Conservation (phyloP, 2,888 invertebrate genomes). For the Macaria notata region DNA sequence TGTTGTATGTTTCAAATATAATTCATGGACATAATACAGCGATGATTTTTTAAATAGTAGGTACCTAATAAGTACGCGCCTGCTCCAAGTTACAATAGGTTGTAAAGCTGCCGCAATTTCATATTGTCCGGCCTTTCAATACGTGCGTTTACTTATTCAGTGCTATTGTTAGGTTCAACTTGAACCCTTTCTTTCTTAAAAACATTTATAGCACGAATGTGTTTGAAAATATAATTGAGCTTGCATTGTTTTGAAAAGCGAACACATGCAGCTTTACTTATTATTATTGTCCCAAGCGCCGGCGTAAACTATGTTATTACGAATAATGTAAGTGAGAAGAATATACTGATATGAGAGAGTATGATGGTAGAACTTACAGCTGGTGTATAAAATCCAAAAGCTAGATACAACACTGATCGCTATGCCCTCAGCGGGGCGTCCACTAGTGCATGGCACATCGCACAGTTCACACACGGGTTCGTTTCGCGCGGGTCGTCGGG, state of each 20-base stretch:
- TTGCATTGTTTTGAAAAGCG: no score
- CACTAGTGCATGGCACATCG: conserved; percentile 68
- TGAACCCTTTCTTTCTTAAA: conserved; percentile 9
- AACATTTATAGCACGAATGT: background rate
- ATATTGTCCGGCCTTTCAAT: conserved; percentile 14
- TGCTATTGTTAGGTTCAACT: conserved; percentile 8
- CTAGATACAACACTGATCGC: conserved; percentile 35
- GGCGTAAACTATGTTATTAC: no score
- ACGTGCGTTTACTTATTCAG: conserved; percentile 16
- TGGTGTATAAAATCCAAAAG: conserved; percentile 34
- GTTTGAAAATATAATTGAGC: no score
- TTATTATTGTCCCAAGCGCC: no score
- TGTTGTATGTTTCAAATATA: background rate
- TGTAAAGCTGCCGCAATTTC: conserved; percentile 48
- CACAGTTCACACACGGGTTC: conserved; percentile 58
- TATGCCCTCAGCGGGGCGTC: conserved; percentile 62
- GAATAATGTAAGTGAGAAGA: no score
- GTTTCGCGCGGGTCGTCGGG: conserved; percentile 57
- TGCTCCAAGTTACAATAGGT: conserved; percentile 53
- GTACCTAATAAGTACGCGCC: conserved; percentile 31
- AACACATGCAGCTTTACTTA: no score
- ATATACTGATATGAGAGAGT: no score
- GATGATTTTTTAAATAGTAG: no score
- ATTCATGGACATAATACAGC: background rate
- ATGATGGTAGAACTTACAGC: conserved; percentile 26